phyloP scores from a whole-genome alignment of 2,113 vertebrate genomes.

The Tetrax tetrax region DNA sequence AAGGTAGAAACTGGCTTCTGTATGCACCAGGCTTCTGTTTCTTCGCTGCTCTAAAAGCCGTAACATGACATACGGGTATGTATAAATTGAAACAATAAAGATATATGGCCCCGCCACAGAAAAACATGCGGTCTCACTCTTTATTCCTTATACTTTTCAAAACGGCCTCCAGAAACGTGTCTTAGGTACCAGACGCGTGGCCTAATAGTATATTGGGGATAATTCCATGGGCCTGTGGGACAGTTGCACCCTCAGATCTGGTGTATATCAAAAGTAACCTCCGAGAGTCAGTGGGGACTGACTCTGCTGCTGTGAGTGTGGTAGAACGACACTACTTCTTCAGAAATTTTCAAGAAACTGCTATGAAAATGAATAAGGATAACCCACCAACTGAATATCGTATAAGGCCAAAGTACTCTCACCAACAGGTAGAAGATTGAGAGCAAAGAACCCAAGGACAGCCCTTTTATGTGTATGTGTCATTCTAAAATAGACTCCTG shows the following conservation, averaged over 20 bases:
- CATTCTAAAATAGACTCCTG: conserved; percentile 7
- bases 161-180: background rate
- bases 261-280: background rate
- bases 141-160: background rate
- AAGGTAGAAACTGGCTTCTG: background rate
- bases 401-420: background rate
- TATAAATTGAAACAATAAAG: background rate
- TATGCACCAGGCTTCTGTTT: background rate
- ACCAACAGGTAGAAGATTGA: background rate
- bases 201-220: background rate
- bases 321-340: background rate
- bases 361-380: background rate
- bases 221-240: background rate
- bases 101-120: background rate
- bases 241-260: background rate
- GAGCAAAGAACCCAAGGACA: background rate
- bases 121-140: background rate
- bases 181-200: background rate
- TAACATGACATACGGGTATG: background rate
- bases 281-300: background rate
- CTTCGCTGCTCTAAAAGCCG: background rate
- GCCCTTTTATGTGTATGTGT: background rate
- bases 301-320: background rate
- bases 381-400: background rate
- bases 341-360: background rate